Base-by-base conservation (phyloP, 2,113 vertebrate genomes). In the Chitala chitala region DNA sequence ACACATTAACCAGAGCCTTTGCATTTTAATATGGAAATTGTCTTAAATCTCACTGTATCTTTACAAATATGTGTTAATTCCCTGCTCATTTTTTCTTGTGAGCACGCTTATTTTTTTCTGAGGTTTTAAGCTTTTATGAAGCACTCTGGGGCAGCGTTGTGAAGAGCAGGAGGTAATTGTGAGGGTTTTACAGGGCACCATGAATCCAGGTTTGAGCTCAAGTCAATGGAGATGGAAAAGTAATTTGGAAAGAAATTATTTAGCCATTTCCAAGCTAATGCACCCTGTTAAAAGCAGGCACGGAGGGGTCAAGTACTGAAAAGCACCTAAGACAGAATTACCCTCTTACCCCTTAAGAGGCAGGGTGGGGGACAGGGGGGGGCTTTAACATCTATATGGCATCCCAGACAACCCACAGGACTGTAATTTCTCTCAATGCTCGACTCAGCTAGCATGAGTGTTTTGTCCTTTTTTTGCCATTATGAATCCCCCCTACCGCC, bases 161-260 rank as follows among this genome's bases (percentile, higher is more conserved):
- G 8, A 15, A 54, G 17, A 44, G 63, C 38, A n/a, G 13, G 20
- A 33, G 51, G 24, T 38, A 55, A 46, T 74, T 63, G 46, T 40
- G n/a, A 20, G 61, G 48, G 48, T 54, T 68, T 74, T 48, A 42
- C 33, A 42, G 63, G 63, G 22, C 33, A 56, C 24, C 33, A n/a
- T 9, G 17, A 50, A 65, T 68, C 73, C 59, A 44, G 48, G 73
- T 42, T 74, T 51, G 73, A 55, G 73, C 51, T 63, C 61, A 65
- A 64, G 61, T 74, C 61, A 74, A 38, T 44, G 50, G 48, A 74
- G 73, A 68, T 74, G 72, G 63, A 68, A 74, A 74, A 66, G 73
- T 74, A 74, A 74, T 68, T 68, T 74, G 63, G 73, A 73, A 55
- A 64, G 61, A 74, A 74, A 68, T 74, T 74, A 66, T 64, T 74